phyloP scores from a whole-genome alignment of 2,888 invertebrate genomes.

The Himalopsyche anomala region DNA sequence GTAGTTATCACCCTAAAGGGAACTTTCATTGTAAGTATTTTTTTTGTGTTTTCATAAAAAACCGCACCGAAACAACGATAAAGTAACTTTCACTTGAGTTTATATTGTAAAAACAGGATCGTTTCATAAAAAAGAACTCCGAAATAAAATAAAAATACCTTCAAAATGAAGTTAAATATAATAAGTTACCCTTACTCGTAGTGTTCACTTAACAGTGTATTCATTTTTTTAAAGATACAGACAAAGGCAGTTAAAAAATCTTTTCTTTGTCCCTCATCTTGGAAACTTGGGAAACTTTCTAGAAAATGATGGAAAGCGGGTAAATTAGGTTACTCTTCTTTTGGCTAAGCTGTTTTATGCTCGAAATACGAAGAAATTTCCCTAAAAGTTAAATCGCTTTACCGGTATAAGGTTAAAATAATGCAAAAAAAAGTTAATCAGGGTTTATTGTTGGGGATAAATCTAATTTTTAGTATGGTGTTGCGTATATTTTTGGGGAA shows the following conservation, averaged over 20 bases:
- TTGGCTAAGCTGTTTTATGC: conserved; percentile 46
- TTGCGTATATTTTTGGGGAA: too few species aligned
- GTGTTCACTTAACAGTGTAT: conserved; percentile 18
- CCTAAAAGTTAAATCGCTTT: neutral
- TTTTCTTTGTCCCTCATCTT: neutral
- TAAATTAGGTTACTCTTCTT: conserved; percentile 46
- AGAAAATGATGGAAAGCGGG: conserved; percentile 40
- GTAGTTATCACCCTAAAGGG: too few species aligned
- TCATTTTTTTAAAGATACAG: neutral
- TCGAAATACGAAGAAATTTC: conserved; percentile 39
- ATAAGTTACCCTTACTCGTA: neutral
- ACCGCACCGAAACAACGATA: too few species aligned
- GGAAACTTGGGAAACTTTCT: conserved; percentile 45
- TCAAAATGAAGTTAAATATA: neutral
- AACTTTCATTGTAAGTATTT: too few species aligned
- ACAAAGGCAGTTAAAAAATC: conserved; percentile 11
- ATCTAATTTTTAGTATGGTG: neutral
- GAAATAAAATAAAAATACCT: too few species aligned
- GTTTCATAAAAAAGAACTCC: too few species aligned
- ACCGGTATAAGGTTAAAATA: conserved; percentile 28
- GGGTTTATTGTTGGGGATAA: neutral
- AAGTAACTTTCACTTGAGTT: too few species aligned
- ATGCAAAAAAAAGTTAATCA: conserved; percentile 11
- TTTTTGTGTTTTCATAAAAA: too few species aligned
- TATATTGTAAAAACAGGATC: too few species aligned